Evolutionary conservation across 2,797 vertebrate species (phyloP).

Genomic region (Pristis pectinata): DNA sequence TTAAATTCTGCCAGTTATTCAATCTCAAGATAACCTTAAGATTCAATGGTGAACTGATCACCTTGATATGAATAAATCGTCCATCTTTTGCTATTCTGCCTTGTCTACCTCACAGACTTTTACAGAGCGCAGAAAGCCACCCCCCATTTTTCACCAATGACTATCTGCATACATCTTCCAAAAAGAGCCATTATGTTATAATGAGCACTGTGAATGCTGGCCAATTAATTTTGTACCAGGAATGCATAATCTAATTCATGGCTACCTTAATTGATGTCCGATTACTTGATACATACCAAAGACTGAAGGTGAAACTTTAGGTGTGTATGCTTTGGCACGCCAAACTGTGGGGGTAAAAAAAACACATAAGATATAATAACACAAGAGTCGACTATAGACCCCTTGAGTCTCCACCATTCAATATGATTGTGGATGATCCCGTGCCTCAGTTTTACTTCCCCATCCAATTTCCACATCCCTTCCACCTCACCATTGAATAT

Average conservation of each 20-base stretch:
- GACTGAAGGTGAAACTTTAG: neutral
- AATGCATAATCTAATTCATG: neutral
- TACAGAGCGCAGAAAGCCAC: neutral
- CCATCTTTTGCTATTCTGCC: neutral
- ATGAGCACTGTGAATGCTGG: neutral
- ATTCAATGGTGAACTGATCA: neutral
- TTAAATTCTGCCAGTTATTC: neutral
- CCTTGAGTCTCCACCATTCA: too few relatives aligned
- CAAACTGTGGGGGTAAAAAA: neutral
- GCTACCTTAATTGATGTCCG: neutral
- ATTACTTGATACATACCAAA: neutral
- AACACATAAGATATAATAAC: too few relatives aligned
- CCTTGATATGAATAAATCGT: neutral
- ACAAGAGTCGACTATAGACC: too few relatives aligned
- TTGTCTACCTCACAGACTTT: neutral
- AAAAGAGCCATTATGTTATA: neutral
- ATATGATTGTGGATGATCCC: too few relatives aligned
- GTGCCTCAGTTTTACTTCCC: too few relatives aligned
- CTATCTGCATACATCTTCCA: neutral
- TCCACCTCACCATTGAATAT: too few relatives aligned
- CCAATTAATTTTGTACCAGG: neutral
- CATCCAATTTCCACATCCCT: too few relatives aligned
- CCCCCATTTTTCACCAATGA: neutral
- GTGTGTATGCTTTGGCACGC: neutral
- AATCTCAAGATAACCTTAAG: neutral